These are phyloP conservation scores for Stratiomys singularior DNA, from an alignment of 2,888 invertebrate genomes.

Conservation along the genomic window DNA sequence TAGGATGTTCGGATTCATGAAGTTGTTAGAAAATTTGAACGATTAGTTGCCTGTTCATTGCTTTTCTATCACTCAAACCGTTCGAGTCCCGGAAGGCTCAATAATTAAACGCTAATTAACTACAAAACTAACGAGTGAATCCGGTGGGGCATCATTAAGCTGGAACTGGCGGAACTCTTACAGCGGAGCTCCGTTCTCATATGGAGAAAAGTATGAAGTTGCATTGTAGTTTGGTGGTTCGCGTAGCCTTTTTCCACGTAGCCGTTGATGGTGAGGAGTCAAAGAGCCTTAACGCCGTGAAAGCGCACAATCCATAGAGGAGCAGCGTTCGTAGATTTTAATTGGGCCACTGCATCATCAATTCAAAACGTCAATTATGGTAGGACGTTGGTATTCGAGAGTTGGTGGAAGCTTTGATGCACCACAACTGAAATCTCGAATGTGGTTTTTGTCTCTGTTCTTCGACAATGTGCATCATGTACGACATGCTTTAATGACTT, in stretches of 20 bases:
- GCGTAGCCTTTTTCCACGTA: not conserved
- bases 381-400: constrained; percentile 46
- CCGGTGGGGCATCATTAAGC: constrained; percentile 41
- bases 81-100: not conserved
- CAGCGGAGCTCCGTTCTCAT: not conserved
- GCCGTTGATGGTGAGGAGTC: not conserved
- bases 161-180: not conserved
- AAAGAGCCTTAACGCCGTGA: constrained; percentile 40
- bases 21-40: no score
- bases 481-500: constrained; percentile 52
- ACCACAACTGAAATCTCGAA: constrained; percentile 41
- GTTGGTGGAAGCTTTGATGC: constrained; percentile 28
- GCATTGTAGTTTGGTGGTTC: not conserved
- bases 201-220: not conserved
- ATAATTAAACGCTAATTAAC: constrained; percentile 40
- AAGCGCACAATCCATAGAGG: constrained; percentile 40
- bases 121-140: constrained; percentile 30
- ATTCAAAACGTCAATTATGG: constrained; percentile 53
- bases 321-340: constrained; percentile 50
- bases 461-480: constrained; percentile 31
- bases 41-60: no score
- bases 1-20: no score
- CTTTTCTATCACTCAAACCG: not conserved
- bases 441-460: constrained; percentile 37
- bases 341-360: constrained; percentile 53